Base-by-base conservation (phyloP, 2,888 invertebrate genomes). In the Heteropelma amictum region DNA sequence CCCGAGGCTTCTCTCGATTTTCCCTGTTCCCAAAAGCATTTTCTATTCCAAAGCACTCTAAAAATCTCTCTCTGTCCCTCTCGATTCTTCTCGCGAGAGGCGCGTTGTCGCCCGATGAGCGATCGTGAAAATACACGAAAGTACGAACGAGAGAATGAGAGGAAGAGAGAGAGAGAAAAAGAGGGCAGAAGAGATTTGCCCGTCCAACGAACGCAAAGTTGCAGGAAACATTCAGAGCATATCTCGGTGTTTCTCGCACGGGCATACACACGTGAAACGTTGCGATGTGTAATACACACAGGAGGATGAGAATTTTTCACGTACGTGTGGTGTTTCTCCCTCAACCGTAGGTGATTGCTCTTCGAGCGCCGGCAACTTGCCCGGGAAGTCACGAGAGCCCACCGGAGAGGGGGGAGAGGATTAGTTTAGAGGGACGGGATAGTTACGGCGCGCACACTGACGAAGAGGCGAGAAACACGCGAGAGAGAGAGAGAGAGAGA, bases 281-380 rank as follows among this genome's bases (percentile, higher is more conserved):
- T n/a, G n/a, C n/a, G 56, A 73, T 45, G 63, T 49, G 63, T 72
- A 17, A 26, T 23, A 28, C 23, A 35, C 4, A 21, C 47, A 33
- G 0, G 10, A 23, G 17, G 19, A 35, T 8, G 19, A 45, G 21
- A 30, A 19, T 45, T 7, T 14, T 23, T 47, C 10, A 2, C 28
- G 35, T 26, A 21, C 17, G 47, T 56, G 26, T 53, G n/a, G 2
- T 63, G 17, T 51, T 7, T 54, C 49, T 51, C 53, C 30, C 47
- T 64, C 35, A 33, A 65, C 63, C 28, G 58, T 53, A 56, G 53
- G 63, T 68, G 63, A 65, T 60, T 65, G 71, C 56, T 73, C 75
- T 53, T 53, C 60, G 23, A 65, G 76, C 63, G 69, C 63, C n/a
- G 72, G 74, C 64, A 69, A 72, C 61, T 68, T 70, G 72, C 53